Base-by-base conservation (phyloP, 2,797 vertebrate genomes). In the Sphenodon punctatus region DNA sequence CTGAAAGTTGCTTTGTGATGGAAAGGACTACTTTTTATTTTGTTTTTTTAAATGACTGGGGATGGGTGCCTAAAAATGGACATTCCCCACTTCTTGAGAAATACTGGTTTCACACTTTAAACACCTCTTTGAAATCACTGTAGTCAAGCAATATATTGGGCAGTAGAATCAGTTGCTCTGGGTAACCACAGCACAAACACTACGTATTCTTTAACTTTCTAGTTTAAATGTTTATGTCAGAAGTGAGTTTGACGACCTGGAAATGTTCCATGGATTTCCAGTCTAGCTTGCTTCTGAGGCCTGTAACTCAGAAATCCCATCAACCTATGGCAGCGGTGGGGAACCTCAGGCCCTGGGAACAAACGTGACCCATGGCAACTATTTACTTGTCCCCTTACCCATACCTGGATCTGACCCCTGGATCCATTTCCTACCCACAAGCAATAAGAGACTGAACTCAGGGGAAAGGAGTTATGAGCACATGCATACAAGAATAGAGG, bases 161-260 rank as follows among this genome's bases (percentile, higher is more conserved):
- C 73, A 75, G 82, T 30, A 67, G 75, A 73, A 82, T 64, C 89
- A 78, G 1, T 89, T 89, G 86, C 70, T 92, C 82, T 77, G 86
- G n/a, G 53, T 88, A 77, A 92, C 67, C 46, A 49, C n/a, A 83
- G 80, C 63, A 46, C 46, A 74, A 71, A 20, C 69, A 72, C n/a
- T 16, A 81, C 53, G 36, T 11, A 49, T 2, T 12, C 77, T 85
- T 82, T 56, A 17, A 10, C 49, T 67, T 63, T 73, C 59, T 16
- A 13, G 1, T 27, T 72, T 67, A 12, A 4, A 58, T 80, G 3
- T 58, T 2, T 68, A 36, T 45, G 11, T 10, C 72, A 38, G 1
- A 25, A 71, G 36, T 61, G 45, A 5, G 27, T 53, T 58, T 39
- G 20, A n/a, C n/a, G n/a, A n/a, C n/a, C n/a, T n/a, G n/a, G n/a